Percentiles rank a stretch among this genome's conserved stretches.
phyloP scores from a whole-genome alignment of 1,140 invertebrate species.

The Brachionus plicatilis region DNA sequence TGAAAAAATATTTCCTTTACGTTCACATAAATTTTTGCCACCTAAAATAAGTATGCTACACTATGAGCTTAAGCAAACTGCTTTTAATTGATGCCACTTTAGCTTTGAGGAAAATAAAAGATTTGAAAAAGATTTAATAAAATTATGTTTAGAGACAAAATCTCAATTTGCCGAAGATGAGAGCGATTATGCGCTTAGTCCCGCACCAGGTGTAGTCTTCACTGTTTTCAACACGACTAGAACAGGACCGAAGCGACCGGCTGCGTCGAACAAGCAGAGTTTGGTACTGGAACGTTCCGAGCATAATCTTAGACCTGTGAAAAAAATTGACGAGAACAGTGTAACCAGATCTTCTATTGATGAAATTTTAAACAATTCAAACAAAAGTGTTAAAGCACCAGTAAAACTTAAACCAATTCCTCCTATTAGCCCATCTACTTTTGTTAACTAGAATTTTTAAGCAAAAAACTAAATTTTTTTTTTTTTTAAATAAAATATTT shows the following conservation, averaged over 20 bases:
- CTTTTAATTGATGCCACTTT: neutral
- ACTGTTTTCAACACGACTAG: constrained; percentile 27
- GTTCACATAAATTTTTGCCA: neutral
- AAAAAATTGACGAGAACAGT: neutral
- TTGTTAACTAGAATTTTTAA: neutral
- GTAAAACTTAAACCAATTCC: constrained; percentile 10
- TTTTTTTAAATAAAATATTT: neutral
- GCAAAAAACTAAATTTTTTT: neutral
- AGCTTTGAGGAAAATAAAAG: neutral
- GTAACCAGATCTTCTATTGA: neutral
- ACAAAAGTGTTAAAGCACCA: neutral
- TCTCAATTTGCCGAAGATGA: neutral
- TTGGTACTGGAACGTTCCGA: neutral
- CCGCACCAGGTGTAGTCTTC: constrained; percentile 26
- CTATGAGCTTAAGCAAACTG: neutral
- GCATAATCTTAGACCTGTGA: neutral
- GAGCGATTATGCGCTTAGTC: neutral
- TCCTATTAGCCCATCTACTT: neutral
- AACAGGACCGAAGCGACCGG: constrained; percentile 1
- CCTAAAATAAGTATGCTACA: constrained; percentile 5
- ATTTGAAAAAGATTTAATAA: neutral
- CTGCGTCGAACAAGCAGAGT: constrained; percentile 8
- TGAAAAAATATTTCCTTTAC: constrained; percentile 4
- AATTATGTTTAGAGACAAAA: neutral
- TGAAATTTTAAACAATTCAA: constrained; percentile 15